phyloP scores from a whole-genome alignment of 2,113 vertebrate species.

The Hystrix brachyura region DNA sequence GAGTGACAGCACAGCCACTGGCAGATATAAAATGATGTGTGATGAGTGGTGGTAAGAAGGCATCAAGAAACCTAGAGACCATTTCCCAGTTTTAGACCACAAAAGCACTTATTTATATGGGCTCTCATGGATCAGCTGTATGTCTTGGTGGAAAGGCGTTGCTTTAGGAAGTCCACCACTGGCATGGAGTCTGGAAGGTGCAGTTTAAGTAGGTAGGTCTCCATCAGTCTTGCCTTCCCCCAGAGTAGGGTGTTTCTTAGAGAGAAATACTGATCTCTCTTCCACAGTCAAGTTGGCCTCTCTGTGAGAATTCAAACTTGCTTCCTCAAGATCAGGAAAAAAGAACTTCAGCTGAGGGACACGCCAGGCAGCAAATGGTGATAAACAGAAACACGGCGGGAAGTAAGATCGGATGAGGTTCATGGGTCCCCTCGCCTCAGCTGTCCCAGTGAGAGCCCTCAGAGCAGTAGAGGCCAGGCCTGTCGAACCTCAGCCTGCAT shows the following conservation, averaged over 20 bases:
- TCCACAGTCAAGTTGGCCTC: background rate
- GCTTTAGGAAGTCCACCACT: background rate
- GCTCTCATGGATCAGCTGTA: background rate
- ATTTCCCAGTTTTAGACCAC: background rate
- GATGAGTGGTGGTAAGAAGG: background rate
- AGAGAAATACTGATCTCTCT: background rate
- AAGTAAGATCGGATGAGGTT: background rate
- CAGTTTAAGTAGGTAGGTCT: background rate
- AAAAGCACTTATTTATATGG: background rate
- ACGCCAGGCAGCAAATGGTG: background rate
- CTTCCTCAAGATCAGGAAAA: slow-evolving; percentile 18
- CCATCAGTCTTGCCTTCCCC: background rate
- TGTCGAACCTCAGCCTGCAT: background rate
- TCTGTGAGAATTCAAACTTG: slow-evolving; percentile 57
- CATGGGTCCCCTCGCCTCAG: background rate
- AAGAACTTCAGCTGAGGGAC: slow-evolving; percentile 59
- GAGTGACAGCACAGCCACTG: background rate
- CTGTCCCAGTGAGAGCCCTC: background rate
- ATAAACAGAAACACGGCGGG: background rate
- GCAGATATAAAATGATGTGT: background rate
- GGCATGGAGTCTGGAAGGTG: background rate
- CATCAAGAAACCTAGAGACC: background rate
- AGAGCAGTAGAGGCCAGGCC: background rate
- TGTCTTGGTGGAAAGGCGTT: background rate
- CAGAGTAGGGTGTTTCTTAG: background rate